phyloP scores from a whole-genome alignment of 1,140 invertebrate genomes.

The Drosophila pectinifera region DNA sequence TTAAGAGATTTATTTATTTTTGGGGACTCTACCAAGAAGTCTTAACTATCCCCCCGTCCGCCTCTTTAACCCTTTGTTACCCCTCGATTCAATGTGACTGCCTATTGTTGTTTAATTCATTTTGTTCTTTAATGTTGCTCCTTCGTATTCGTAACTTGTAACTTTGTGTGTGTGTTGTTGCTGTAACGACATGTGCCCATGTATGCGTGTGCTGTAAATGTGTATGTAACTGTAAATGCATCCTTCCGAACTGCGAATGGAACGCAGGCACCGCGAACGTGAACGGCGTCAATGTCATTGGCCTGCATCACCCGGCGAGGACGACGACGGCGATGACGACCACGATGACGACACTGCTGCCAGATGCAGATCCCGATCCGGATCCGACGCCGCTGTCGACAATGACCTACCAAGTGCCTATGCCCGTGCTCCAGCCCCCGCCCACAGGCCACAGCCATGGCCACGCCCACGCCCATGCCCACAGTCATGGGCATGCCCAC shows the following conservation, averaged over 20 bases:
- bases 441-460: conserved; percentile 23
- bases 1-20: not conserved
- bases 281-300: conserved; percentile 89
- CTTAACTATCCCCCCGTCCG: not conserved
- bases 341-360: conserved; percentile 6
- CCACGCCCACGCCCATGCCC: conserved; percentile 32
- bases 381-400: conserved; percentile 44
- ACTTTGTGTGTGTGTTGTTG: conserved; percentile 46
- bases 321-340: conserved; percentile 23
- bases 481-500: conserved; percentile 18
- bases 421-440: conserved; percentile 34
- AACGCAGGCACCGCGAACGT: conserved; percentile 86
- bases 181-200: conserved; percentile 38
- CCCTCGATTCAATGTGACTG: conserved; percentile 16
- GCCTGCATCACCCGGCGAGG: conserved; percentile 86
- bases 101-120: conserved; percentile 27
- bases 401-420: conserved; percentile 58
- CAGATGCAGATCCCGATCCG: conserved; percentile 20
- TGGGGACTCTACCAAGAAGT: not conserved
- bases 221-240: conserved; percentile 59
- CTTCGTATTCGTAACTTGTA: conserved; percentile 28
- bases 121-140: conserved; percentile 47
- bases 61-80: not conserved
- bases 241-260: conserved; percentile 39
- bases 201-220: conserved; percentile 51